Evolutionary conservation across 92 coral and sea anemone species (phyloP).

Genomic region (Palythoa grandis): DNA sequence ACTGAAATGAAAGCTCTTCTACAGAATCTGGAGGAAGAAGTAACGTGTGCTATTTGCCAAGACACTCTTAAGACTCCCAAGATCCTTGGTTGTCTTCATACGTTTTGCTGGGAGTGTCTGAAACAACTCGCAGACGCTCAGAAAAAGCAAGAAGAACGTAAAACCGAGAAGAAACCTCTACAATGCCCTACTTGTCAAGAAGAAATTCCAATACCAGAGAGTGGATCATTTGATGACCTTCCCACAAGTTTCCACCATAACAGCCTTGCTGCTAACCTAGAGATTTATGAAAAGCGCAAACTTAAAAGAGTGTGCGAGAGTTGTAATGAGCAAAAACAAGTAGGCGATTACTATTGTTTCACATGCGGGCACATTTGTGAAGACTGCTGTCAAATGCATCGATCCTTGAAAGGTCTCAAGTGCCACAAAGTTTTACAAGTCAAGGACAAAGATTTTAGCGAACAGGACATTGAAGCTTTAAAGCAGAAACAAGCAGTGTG

Average conservation of each 20-base stretch:
- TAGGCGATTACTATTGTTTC: background rate
- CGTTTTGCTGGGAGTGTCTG: slow-evolving; percentile 7
- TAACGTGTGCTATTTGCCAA: slow-evolving; percentile 9
- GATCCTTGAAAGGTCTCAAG: background rate
- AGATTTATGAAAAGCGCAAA: background rate
- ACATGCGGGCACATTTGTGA: background rate
- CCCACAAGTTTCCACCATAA: slow-evolving; percentile 2
- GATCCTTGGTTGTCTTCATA: background rate
- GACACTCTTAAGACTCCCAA: background rate
- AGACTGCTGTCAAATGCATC: background rate
- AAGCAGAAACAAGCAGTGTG: slow-evolving; percentile 12
- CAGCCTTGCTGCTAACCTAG: slow-evolving; percentile 1
- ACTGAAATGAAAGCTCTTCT: slow-evolving; percentile 7
- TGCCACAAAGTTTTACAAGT: background rate
- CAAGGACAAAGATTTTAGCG: background rate
- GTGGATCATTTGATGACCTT: slow-evolving; percentile 9
- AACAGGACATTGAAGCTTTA: background rate
- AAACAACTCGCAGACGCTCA: background rate
- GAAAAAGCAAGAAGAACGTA: background rate
- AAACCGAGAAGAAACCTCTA: background rate
- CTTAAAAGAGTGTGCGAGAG: background rate
- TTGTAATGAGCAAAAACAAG: background rate
- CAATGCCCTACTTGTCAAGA: slow-evolving; percentile 16
- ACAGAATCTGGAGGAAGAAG: slow-evolving; percentile 1
- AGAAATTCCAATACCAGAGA: background rate